phyloP scores from a whole-genome alignment of 2,797 vertebrate genomes.

The Argyrosomus regius region DNA sequence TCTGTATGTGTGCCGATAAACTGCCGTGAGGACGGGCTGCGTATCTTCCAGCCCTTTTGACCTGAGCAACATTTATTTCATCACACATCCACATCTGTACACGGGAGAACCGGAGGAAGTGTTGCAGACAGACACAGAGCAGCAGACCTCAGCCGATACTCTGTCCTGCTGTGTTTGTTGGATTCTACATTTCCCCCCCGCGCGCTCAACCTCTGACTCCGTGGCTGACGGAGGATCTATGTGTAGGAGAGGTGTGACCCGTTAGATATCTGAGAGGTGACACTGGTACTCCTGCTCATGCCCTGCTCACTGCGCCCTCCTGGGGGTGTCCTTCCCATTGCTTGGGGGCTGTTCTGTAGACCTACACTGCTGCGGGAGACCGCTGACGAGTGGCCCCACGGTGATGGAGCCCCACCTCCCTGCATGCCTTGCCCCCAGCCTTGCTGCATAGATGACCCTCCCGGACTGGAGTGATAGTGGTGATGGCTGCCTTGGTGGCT shows the following conservation, averaged over 20 bases:
- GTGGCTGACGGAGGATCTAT: conserved; percentile 81
- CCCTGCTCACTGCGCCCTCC: conserved; percentile 95
- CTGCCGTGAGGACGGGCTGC: conserved; percentile 75
- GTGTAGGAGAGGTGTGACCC: conserved; percentile 99
- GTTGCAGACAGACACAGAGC: conserved; percentile 42
- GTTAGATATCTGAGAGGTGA: conserved; percentile 99
- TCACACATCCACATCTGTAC: conserved; percentile 80
- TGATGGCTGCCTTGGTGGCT: conserved; percentile 88
- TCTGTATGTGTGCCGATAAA: conserved; percentile 79
- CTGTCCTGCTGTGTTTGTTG: conserved; percentile 50
- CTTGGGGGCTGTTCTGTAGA: conserved; percentile 97
- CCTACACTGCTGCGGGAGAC: conserved; percentile 91
- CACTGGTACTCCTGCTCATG: conserved; percentile 99
- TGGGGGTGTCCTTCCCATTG: conserved; percentile 96
- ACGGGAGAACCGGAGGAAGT: conserved; percentile 43
- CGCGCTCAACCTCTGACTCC: conserved; percentile 45
- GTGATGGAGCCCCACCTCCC: conserved; percentile 87
- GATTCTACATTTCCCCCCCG: conserved; percentile 36
- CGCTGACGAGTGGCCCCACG: conserved; percentile 92
- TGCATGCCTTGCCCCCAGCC: conserved; percentile 94
- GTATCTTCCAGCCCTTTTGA: conserved; percentile 79
- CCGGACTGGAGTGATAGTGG: conserved; percentile 93
- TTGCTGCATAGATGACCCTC: conserved; percentile 91
- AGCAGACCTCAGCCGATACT: conserved; percentile 59
- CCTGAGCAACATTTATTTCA: conserved; percentile 85